These are phyloP conservation scores for Drosophila multiciliata DNA, from an alignment of 2,888 invertebrate genomes.

Conservation along the genomic window DNA sequence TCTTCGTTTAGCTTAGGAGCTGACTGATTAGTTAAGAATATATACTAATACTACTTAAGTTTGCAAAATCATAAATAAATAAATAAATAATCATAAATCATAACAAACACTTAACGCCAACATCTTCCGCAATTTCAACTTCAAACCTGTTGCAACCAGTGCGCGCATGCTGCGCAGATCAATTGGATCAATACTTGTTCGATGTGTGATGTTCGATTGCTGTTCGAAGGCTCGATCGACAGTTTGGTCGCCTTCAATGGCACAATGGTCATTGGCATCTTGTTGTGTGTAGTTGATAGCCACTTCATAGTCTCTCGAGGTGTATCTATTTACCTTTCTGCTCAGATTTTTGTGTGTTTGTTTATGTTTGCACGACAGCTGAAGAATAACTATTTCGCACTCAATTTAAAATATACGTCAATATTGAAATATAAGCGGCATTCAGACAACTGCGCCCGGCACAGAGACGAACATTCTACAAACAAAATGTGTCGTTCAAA, in stretches of 20 bases:
- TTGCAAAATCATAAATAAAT: neutral
- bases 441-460: constrained; percentile 2
- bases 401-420: constrained; percentile 64
- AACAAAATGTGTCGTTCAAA: constrained; percentile 42
- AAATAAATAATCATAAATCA: neutral
- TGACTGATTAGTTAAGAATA: neutral
- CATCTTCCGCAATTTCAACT: constrained; percentile 45
- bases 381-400: constrained; percentile 67
- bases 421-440: constrained; percentile 50
- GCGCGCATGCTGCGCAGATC: constrained; percentile 10
- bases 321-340: constrained; percentile 39
- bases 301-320: constrained; percentile 5
- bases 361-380: constrained; percentile 34
- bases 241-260: constrained; percentile 35
- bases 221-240: constrained; percentile 37
- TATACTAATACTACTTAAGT: neutral
- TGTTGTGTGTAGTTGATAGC: constrained; percentile 5
- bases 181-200: constrained; percentile 15
- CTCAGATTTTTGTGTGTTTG: constrained; percentile 33
- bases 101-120: constrained; percentile 37
- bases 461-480: constrained; percentile 57
- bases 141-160: constrained; percentile 58
- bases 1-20: neutral
- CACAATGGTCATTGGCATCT: constrained; percentile 44
- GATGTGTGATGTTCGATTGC: constrained; percentile 35